Conservation (phyloP, 2,797 vertebrate genomes). For the Emys orbicularis region DNA sequence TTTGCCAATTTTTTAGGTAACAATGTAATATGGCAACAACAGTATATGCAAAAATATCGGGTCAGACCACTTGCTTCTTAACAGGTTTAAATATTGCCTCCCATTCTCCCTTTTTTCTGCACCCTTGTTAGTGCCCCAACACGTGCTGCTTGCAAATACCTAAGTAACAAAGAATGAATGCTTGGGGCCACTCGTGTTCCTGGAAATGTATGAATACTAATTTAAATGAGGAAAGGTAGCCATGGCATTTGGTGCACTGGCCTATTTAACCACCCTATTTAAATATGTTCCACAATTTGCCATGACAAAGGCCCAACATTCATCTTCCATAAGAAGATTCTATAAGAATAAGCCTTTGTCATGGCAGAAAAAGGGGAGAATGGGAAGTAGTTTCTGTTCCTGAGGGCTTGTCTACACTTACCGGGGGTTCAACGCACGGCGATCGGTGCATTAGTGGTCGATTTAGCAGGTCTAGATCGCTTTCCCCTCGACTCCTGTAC, state of each 20-base stretch:
- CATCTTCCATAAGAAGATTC: neutral
- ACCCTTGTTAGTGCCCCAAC: neutral
- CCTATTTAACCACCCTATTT: neutral
- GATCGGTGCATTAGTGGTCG: too few relatives aligned
- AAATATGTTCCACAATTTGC: neutral
- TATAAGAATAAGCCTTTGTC: too few relatives aligned
- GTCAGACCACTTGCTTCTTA: neutral
- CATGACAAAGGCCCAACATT: neutral
- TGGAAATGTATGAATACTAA: neutral
- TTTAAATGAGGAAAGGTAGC: neutral
- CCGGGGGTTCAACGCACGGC: too few relatives aligned
- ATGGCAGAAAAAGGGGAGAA: too few relatives aligned
- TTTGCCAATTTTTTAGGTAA: neutral
- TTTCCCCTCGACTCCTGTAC: too few relatives aligned
- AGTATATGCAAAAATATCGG: neutral
- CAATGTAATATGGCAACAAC: neutral
- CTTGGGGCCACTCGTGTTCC: fast-evolving
- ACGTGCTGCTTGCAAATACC: fast-evolving
- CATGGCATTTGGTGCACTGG: neutral
- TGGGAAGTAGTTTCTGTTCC: too few relatives aligned
- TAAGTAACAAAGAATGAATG: neutral
- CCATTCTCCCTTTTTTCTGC: neutral
- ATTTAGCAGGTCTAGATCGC: too few relatives aligned
- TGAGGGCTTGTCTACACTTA: too few relatives aligned
- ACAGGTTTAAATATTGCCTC: neutral